These are phyloP conservation scores for Ormia ochracea DNA, from an alignment of 2,888 invertebrate species.

Conservation along the genomic window DNA sequence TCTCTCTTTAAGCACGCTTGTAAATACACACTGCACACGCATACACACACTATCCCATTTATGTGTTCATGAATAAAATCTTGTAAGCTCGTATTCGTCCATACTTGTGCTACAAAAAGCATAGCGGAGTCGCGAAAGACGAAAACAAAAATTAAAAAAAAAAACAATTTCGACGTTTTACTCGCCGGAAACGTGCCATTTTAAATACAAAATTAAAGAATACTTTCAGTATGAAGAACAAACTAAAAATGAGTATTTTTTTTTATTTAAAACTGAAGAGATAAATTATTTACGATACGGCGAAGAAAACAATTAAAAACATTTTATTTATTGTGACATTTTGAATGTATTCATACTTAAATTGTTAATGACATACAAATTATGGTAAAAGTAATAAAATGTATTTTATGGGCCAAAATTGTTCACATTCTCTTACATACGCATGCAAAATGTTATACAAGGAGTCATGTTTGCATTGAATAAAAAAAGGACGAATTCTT, in stretches of 20 bases:
- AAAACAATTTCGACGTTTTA: background rate
- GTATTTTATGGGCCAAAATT: background rate
- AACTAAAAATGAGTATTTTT: background rate
- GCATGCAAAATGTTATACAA: no score
- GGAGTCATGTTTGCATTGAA: no score
- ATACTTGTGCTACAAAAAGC: constrained; percentile 5
- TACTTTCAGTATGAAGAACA: background rate
- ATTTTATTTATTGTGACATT: constrained; percentile 1
- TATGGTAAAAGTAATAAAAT: background rate
- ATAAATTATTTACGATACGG: constrained; percentile 1
- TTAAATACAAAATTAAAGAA: constrained; percentile 23
- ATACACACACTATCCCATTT: no score
- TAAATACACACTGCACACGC: background rate
- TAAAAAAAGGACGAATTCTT: no score
- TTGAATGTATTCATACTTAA: background rate
- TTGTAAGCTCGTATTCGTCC: background rate
- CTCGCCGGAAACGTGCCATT: background rate
- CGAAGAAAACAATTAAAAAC: constrained; percentile 25
- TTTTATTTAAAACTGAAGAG: constrained; percentile 13
- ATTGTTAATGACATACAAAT: background rate
- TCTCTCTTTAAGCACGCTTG: background rate
- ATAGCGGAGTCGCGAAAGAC: background rate
- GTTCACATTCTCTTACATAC: no score
- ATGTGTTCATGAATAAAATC: background rate
- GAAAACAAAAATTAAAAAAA: background rate